These are phyloP conservation scores for Alviniconcha strummeri DNA, from an alignment of 2,888 invertebrate genomes.

Conservation along the genomic window DNA sequence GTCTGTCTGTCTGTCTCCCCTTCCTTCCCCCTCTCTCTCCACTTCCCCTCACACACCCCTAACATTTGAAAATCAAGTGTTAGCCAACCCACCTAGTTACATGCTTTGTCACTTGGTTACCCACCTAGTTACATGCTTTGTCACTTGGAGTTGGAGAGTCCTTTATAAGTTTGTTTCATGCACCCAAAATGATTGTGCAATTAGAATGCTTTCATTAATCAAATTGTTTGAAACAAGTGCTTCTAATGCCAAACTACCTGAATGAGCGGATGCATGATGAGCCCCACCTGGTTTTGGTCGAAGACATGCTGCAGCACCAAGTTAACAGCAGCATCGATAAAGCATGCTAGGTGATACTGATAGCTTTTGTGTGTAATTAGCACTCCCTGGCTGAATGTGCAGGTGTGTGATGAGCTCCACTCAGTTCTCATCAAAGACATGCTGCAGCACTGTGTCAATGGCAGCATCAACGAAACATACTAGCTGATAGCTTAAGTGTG, in stretches of 20 bases:
- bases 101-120: background rate
- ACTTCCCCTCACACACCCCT: no score
- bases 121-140: no score
- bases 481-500: constrained; percentile 73
- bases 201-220: no score
- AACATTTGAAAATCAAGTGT: background rate
- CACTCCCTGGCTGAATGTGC: no score
- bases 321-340: constrained; percentile 86
- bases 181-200: no score
- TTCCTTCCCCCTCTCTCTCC: no score
- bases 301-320: constrained; percentile 92
- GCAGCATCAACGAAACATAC: constrained; percentile 90
- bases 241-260: no score
- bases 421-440: constrained; percentile 69
- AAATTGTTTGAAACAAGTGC: no score
- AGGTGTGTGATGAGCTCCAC: no score
- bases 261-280: constrained; percentile 90
- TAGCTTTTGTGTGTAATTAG: no score
- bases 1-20: background rate
- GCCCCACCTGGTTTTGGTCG: constrained; percentile 95
- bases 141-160: no score
- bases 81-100: background rate
- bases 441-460: constrained; percentile 87
- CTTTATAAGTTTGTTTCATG: no score
- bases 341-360: constrained; percentile 81